Base-by-base conservation (phyloP, 2,888 invertebrate genomes). In the Balanococcus diminutus region DNA sequence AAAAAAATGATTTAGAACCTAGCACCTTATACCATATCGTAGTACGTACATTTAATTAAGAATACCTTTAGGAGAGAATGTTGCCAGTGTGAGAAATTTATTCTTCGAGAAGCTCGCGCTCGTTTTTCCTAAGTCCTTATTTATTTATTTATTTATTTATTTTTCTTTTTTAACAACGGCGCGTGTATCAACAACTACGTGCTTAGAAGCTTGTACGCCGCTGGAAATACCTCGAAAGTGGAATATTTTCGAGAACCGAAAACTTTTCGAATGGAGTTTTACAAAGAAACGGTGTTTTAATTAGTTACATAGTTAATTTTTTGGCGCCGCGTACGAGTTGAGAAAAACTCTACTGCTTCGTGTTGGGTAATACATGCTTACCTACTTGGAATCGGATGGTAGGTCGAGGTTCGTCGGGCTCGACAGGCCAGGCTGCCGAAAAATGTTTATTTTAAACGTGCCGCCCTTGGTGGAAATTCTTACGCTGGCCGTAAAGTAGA, bases 301-400 rank as follows among this genome's bases (percentile, higher is more conserved):
- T 75, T 75, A 75, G 75, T 75, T 32, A n/a, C n/a, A 32, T 75
- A 75, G 75, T 75, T 75, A 32, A 75, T 75, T 75, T 75, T 75
- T 75, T 32, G 28, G 72, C 25, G n/a, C 14, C 46, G 25, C 28
- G 11, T 67, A 25, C 25, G 61, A 25, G 9, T 19, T 51, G 19
- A n/a, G 14, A 67, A 67, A 67, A 67, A 28, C 61, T 28, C 61
- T 2, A 46, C 11, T 9, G 14, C 5, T 46, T 4, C 46, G 46
- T 46, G 8, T 36, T 6, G 8, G 8, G 36, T 6, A 36, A 36
- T 36, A 6, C 8, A 6, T 36, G n/a, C n/a, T n/a, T n/a, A n/a
- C n/a, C n/a, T n/a, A n/a, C n/a, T n/a, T n/a, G n/a, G n/a, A n/a
- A n/a, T 42, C 16, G 42, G 42, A 42, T 16, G 42, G 42, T 16